Evolutionary conservation across 2,888 invertebrate species (phyloP).

Genomic region (Heteromyza rotundicornis): DNA sequence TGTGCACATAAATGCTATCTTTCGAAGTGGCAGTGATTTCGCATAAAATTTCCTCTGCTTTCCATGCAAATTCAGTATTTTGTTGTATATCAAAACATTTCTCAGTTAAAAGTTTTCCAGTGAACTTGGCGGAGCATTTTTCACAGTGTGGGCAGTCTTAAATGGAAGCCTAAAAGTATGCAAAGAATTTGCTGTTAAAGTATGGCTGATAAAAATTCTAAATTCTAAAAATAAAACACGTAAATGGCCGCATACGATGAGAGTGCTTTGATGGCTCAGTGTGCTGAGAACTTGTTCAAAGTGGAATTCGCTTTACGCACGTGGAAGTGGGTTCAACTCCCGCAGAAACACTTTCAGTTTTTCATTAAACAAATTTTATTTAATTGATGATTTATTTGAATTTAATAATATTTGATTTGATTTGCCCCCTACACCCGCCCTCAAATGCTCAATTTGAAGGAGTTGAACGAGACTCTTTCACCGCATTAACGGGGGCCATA

Average conservation of each 20-base stretch:
- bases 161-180: conserved; percentile 34
- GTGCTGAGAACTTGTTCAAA: no score
- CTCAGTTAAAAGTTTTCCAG: no score
- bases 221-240: no score
- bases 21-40: neutral
- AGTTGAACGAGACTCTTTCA: conserved; percentile 26
- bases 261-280: no score
- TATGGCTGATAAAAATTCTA: no score
- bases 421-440: conserved; percentile 22
- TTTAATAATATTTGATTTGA: neutral
- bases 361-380: no score
- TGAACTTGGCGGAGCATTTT: no score
- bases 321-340: conserved; percentile 22
- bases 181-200: neutral
- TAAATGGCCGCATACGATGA: no score
- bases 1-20: neutral
- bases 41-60: neutral
- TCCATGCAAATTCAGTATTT: neutral
- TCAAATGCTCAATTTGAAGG: conserved; percentile 26
- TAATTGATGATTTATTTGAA: no score
- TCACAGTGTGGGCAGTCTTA: no score
- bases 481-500: conserved; percentile 45
- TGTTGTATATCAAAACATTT: no score
- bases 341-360: neutral
- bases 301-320: neutral